Base-by-base conservation (phyloP, 2,797 vertebrate genomes). In the Leuciscus waleckii region DNA sequence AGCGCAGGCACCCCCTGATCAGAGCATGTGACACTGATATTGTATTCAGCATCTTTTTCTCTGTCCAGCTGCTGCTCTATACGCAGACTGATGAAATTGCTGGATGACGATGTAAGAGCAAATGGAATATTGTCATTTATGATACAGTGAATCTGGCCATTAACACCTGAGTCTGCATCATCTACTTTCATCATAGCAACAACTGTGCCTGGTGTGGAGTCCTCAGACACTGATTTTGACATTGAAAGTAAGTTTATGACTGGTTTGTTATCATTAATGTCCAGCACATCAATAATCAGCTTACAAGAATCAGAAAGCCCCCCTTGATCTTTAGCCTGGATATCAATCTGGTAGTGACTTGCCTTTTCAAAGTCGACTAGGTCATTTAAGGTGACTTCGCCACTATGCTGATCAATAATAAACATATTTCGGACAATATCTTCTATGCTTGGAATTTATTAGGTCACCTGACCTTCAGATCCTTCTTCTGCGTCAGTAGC, bases 31-130 rank as follows among this genome's bases (percentile, higher is more conserved):
- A 96, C 87, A 35, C 92, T 95, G 35, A 96, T 93, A 39, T 95
- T 95, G 81, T 95, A 96, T n/a, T 92, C 91, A 35, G 92, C 88
- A 29, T 87, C 89, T 35, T 86, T 90, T 79, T 96, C 96, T 84
- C 95, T 94, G n/a, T 89, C 89, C 41, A 89, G n/a, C 1, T 81
- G 46, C 67, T 89, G 69, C 58, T 89, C 85, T 69, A 86, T 88
- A 86, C 0, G 90, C 14, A 7, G 92, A 90, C 56, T 94, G 93
- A 87, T 82, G 16, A 89, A 54, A 13, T 63, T 87, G 1, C 73
- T 89, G 23, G 88, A 83, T 7, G 79, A 1, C 0, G 88, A 82
- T 14, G 19, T 83, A 19, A 89, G 81, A n/a, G 32, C 8, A 56
- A 89, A 89, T 1, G 83, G 80, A n/a, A 83, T 54, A 8, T 85